A percentile compares a stretch with the other conserved stretches of the same genome.
Evolutionary conservation across 2,113 vertebrate species (phyloP).

Genomic region (Megalops atlanticus): DNA sequence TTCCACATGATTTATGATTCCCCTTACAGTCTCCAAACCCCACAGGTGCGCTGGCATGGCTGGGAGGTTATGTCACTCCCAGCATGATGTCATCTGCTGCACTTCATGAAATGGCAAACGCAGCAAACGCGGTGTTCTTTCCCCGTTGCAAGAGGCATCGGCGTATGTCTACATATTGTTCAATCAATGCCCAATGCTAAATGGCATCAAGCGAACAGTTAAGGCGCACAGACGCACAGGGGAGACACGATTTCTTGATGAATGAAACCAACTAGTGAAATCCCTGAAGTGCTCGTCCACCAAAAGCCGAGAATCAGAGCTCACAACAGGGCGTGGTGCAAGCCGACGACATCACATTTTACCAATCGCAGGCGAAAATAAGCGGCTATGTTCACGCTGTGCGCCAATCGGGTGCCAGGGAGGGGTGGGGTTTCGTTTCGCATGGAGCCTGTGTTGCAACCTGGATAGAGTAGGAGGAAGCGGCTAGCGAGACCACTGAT

Average conservation of each 20-base stretch:
- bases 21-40: background rate
- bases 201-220: background rate
- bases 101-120: background rate
- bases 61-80: background rate
- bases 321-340: slow-evolving; percentile 8
- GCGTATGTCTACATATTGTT: background rate
- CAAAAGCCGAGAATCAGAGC: slow-evolving; percentile 7
- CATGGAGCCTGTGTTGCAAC: slow-evolving; percentile 32
- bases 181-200: background rate
- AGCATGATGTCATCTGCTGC: background rate
- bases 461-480: slow-evolving; percentile 48
- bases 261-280: background rate
- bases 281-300: background rate
- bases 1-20: too few relatives aligned
- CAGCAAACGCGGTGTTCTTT: background rate
- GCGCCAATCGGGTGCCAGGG: slow-evolving; percentile 35
- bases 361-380: slow-evolving; percentile 38
- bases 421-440: slow-evolving; percentile 35
- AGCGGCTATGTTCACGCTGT: background rate
- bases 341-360: background rate
- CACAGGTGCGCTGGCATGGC: background rate
- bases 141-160: background rate
- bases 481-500: slow-evolving; percentile 36
- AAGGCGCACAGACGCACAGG: background rate
- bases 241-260: background rate